phyloP scores from a whole-genome alignment of 2,113 vertebrate genomes.

The Melanostigma gelatinosum region DNA sequence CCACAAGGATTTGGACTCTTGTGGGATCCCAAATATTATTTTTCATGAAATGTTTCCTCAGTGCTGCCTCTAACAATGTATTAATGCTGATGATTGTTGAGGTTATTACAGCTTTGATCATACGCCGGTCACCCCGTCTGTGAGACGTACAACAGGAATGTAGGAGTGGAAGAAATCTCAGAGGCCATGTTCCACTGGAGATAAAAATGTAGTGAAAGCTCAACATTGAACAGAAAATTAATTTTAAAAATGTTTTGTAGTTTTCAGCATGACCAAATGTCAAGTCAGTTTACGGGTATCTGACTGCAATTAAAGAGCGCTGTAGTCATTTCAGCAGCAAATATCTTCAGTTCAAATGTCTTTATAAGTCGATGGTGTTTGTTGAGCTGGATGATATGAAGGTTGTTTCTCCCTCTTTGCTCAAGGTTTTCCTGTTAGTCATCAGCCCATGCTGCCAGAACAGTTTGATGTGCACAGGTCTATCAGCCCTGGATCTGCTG shows the following conservation, averaged over 20 bases:
- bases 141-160: neutral
- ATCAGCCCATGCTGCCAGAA: conserved; percentile 88
- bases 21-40: neutral
- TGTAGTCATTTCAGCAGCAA: neutral
- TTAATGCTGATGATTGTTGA: neutral
- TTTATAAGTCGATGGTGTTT: neutral
- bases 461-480: conserved; percentile 90
- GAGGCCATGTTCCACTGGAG: neutral
- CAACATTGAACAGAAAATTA: neutral
- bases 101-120: neutral
- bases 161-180: neutral
- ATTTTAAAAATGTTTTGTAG: neutral
- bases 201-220: neutral
- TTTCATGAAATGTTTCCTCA: neutral
- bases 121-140: neutral
- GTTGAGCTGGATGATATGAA: neutral
- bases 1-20: neutral
- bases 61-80: neutral
- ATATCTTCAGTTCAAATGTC: neutral
- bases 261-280: neutral
- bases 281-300: neutral
- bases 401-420: neutral
- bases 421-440: conserved; percentile 87
- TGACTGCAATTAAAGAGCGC: neutral
- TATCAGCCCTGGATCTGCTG: conserved; percentile 85